Evolutionary conservation across 2,888 invertebrate genomes (phyloP).

Genomic region (Diogma glabrata): DNA sequence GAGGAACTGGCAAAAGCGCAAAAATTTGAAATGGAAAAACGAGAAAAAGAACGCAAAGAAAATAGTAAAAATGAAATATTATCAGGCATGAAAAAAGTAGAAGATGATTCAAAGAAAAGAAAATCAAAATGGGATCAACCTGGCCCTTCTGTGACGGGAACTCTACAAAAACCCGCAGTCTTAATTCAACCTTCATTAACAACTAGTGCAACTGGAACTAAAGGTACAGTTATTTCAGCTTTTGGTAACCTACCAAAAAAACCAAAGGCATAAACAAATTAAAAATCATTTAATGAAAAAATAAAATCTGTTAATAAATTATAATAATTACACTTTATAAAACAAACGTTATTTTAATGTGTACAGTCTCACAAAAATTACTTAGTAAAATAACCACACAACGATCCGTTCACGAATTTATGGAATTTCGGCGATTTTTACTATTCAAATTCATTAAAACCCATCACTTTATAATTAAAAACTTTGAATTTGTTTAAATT

Average conservation of each 20-base stretch:
- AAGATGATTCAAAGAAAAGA: slow-evolving; percentile 67
- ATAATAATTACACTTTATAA: too few relatives aligned
- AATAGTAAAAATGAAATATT: slow-evolving; percentile 69
- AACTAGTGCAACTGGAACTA: slow-evolving; percentile 75
- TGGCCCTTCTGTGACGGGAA: slow-evolving; percentile 37
- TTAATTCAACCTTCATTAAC: slow-evolving; percentile 64
- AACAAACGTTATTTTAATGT: too few relatives aligned
- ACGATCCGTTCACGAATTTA: too few relatives aligned
- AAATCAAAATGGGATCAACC: slow-evolving; percentile 93
- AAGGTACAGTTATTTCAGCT: slow-evolving; percentile 85
- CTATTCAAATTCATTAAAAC: too few relatives aligned
- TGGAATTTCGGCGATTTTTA: too few relatives aligned
- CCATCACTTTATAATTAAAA: too few relatives aligned
- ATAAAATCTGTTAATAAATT: too few relatives aligned
- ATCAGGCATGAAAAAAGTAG: slow-evolving; percentile 49
- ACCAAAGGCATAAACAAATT: slow-evolving; percentile 20
- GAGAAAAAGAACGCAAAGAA: slow-evolving; percentile 82
- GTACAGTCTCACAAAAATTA: too few relatives aligned
- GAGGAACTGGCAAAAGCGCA: slow-evolving; percentile 85
- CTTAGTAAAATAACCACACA: too few relatives aligned
- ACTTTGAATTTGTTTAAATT: too few relatives aligned
- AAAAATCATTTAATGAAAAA: too few relatives aligned
- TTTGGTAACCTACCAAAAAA: slow-evolving; percentile 86
- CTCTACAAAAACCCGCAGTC: slow-evolving; percentile 38
- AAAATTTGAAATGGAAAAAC: slow-evolving; percentile 81